Conservation (phyloP, 2,113 vertebrate genomes). For the Erythrocercus mccallii region DNA sequence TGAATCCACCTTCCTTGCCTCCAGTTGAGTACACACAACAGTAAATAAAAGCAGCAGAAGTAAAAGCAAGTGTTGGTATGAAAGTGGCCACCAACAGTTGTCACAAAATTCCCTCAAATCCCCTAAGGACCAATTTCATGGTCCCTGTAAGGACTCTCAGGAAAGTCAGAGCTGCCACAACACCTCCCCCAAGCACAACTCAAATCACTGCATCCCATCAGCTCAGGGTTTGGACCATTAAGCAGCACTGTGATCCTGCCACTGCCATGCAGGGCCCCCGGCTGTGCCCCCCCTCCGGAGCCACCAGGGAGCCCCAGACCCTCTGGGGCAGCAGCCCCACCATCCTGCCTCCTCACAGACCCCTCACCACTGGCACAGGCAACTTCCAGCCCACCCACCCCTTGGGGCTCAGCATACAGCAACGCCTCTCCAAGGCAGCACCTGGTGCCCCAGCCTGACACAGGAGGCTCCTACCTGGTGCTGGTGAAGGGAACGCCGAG, state of each 20-base stretch:
- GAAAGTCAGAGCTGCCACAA: background rate
- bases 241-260: background rate
- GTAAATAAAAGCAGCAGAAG: background rate
- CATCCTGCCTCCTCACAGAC: background rate
- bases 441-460: background rate
- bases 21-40: fast-evolving
- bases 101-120: background rate
- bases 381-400: background rate
- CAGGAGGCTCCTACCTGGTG: conserved; percentile 14
- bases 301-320: background rate
- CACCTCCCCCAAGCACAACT: fast-evolving
- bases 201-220: background rate
- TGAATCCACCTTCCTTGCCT: background rate
- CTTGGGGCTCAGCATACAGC: background rate
- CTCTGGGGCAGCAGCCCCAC: background rate
- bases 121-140: background rate
- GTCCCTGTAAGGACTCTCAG: background rate
- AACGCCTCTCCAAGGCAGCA: fast-evolving
- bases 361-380: background rate
- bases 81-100: background rate
- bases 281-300: background rate
- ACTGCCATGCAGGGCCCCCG: fast-evolving
- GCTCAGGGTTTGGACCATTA: background rate
- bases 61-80: background rate
- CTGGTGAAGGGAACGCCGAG: background rate